Evolutionary conservation across 2,888 invertebrate genomes (phyloP).

Genomic region (Macropis europaea): DNA sequence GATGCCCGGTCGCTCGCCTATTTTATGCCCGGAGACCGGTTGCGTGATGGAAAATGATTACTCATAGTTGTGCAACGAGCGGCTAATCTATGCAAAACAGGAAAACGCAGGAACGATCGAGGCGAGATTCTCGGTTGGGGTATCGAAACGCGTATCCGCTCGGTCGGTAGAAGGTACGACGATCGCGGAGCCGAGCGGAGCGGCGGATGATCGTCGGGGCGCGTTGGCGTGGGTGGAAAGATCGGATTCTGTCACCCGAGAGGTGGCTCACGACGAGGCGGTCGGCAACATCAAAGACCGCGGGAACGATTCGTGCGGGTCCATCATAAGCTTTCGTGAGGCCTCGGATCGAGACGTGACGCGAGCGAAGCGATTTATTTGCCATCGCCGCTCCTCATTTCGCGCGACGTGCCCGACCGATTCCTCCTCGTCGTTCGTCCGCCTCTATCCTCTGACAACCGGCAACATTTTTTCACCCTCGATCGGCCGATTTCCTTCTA

Average conservation of each 20-base stretch:
- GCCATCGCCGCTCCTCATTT: constrained; percentile 79
- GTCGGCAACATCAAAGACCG: constrained; percentile 77
- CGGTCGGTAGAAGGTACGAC: not conserved
- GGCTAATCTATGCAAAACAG: constrained; percentile 30
- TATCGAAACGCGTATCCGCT: constrained; percentile 33
- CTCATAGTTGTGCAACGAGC: constrained; percentile 33
- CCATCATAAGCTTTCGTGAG: constrained; percentile 77
- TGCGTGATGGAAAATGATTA: constrained; percentile 40
- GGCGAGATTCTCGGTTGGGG: constrained; percentile 24
- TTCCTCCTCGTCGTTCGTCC: constrained; percentile 12
- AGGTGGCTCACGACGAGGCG: constrained; percentile 66
- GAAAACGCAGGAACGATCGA: constrained; percentile 40
- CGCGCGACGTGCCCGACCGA: constrained; percentile 74
- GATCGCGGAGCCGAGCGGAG: no score
- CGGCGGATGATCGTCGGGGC: no score
- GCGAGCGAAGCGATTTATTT: constrained; percentile 79
- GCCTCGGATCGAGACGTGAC: constrained; percentile 77
- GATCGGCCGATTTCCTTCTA: not conserved
- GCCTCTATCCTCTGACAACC: not conserved
- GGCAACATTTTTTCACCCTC: not conserved
- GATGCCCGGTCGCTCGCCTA: not conserved
- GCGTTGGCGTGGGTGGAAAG: constrained; percentile 27
- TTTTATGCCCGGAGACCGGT: not conserved
- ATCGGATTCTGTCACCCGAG: constrained; percentile 65
- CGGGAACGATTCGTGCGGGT: constrained; percentile 74